Evolutionary conservation across 2,113 vertebrate species (phyloP).

Genomic region (Forbesichthys agassizii): DNA sequence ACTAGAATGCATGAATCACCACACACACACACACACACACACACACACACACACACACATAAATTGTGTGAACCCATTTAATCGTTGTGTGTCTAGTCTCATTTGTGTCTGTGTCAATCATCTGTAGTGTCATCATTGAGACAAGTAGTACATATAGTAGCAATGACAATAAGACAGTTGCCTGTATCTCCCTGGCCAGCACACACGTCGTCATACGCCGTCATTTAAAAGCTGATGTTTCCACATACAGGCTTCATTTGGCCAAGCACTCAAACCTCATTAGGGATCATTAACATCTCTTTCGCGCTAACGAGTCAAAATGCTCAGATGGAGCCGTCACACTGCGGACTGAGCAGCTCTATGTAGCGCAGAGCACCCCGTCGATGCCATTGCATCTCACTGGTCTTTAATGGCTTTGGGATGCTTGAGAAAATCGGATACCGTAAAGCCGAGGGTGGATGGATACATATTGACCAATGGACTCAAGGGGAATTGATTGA

Average conservation of each 20-base stretch:
- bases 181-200: not conserved
- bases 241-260: conserved; percentile 41
- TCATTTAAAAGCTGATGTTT: not conserved
- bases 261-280: conserved; percentile 34
- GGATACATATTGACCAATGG: too few relatives aligned
- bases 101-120: not conserved
- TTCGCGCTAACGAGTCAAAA: conserved; percentile 27
- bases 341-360: not conserved
- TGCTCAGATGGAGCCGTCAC: not conserved
- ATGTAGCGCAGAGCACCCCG: not conserved
- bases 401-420: not conserved
- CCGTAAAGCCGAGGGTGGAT: too few relatives aligned
- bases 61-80: too few relatives aligned
- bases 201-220: not conserved
- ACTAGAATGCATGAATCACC: too few relatives aligned
- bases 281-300: conserved; percentile 41
- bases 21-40: too few relatives aligned
- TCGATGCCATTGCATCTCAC: not conserved
- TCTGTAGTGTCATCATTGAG: not conserved
- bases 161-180: not conserved
- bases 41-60: too few relatives aligned
- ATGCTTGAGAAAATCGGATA: not conserved
- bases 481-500: too few relatives aligned
- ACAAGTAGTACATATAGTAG: not conserved
- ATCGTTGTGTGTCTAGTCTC: too few relatives aligned